Evolutionary conservation across 2,797 vertebrate genomes (phyloP), one percentile per base, ranked within the genome.

Genomic region (Pempheris klunzingeri): DNA sequence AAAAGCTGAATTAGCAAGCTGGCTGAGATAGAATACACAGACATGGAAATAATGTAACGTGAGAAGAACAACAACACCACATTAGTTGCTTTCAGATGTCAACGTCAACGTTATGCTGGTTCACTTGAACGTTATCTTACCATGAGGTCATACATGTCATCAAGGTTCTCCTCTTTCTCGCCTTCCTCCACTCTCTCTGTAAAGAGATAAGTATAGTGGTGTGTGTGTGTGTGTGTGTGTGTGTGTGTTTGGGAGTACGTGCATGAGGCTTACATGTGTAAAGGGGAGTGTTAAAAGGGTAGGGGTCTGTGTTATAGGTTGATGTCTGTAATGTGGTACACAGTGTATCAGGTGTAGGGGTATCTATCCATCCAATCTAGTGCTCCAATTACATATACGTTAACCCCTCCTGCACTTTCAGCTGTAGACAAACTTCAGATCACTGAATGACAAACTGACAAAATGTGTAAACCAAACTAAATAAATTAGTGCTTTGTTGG

Each of bases 131-230:
- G 9, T 59, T 49, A 43, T 79, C 95, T 96, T 90, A 97, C 97
- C 96, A 96, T 97, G 75, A 97, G 83, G 77, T 93, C 76, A 3
- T 95, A 94, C 73, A 93, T 93, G 85, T 91, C 92, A 67, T 92
- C 89, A 0, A 83, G 32, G 61, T 93, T 92, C 76, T 93, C 90
- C 12, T 92, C 94, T 59, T 75, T 93, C 83, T 88, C 88, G 0
- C 83, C 82, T 7, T 96, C 94, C 3, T 93, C 92, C 20, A 81
- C 90, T 30, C 85, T 73, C 41, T 93, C 92, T 96, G 88, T 78
- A 74, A 83, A 62, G 63, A 74, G 62, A 87, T 49, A 57, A 87
- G 63, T 2, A 64, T 60, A 67, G 9, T 38, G 34, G 32, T 50
- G 44, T 12, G 24, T 61, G 18, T 52, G 57, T 32, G 9, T 66